Percentiles rank a stretch among this genome's conserved stretches.
phyloP scores from a whole-genome alignment of 2,113 vertebrate species.

The Lampris incognitus region DNA sequence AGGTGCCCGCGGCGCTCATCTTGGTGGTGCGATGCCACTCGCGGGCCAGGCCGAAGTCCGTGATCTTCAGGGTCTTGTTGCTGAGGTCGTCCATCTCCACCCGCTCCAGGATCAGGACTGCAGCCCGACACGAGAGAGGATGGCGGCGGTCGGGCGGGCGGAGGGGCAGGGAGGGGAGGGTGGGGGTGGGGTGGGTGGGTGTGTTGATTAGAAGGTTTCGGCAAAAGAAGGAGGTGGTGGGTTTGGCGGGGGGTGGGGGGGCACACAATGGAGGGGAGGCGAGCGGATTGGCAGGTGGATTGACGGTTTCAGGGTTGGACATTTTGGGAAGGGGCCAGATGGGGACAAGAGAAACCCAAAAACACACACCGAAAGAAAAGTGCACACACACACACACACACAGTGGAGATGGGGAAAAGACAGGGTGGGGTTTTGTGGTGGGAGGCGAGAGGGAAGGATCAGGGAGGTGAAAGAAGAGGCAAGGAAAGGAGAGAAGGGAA shows the following conservation, averaged over 20 bases:
- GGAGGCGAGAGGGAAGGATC: slow-evolving; percentile 55
- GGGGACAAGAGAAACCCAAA: slow-evolving; percentile 3
- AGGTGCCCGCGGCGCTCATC: slow-evolving; percentile 97
- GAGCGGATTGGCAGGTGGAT: slow-evolving; percentile 21
- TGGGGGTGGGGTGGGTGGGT: neutral
- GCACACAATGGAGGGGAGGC: neutral
- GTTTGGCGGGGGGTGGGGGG: neutral
- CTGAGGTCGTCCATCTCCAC: slow-evolving; percentile 94
- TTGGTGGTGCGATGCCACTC: slow-evolving; percentile 98
- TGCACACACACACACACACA: slow-evolving; percentile 10
- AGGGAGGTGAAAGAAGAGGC: slow-evolving; percentile 50
- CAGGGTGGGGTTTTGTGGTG: slow-evolving; percentile 37
- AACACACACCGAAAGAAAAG: slow-evolving; percentile 24
- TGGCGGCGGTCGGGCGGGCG: neutral
- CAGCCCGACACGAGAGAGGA: neutral
- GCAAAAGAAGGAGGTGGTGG: slow-evolving; percentile 16
- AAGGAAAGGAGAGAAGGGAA: slow-evolving; percentile 48
- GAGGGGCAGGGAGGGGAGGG: slow-evolving; percentile 7
- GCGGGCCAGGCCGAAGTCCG: slow-evolving; percentile 96
- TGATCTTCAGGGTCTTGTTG: slow-evolving; percentile 98
- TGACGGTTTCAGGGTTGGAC: slow-evolving; percentile 30
- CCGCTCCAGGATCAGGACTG: slow-evolving; percentile 93
- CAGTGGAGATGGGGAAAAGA: slow-evolving; percentile 34
- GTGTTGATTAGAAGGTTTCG: slow-evolving; percentile 13
- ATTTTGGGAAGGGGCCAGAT: slow-evolving; percentile 36